Evolutionary conservation across 2,113 vertebrate genomes (phyloP).

Genomic region (Gulo gulo): DNA sequence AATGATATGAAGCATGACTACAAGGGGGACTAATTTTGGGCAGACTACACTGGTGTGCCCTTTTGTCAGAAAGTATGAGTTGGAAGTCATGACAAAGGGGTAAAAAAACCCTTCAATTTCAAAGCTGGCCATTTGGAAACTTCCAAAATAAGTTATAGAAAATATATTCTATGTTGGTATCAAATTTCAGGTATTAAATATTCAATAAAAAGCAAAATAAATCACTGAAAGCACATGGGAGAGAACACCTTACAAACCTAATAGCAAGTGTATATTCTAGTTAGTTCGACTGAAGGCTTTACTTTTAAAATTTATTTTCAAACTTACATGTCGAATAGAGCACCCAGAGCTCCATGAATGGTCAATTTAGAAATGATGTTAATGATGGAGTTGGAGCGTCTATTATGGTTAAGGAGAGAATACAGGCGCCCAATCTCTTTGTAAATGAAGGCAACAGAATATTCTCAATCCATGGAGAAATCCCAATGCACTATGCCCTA

Average conservation of each 20-base stretch:
- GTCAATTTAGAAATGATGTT: constrained; percentile 7
- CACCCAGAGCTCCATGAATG: not conserved
- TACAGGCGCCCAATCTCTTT: not conserved
- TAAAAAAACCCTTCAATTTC: constrained; percentile 28
- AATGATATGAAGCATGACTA: not conserved
- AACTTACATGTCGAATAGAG: constrained; percentile 24
- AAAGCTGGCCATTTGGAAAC: constrained; percentile 61
- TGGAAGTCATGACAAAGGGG: constrained; percentile 51
- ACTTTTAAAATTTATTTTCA: not conserved
- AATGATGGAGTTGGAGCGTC: not conserved
- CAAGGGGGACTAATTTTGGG: constrained; percentile 16
- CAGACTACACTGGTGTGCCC: not conserved
- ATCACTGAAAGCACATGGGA: not conserved
- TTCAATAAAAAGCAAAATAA: constrained; percentile 35
- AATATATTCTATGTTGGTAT: constrained; percentile 20
- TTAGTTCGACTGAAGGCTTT: not conserved
- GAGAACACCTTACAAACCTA: not conserved
- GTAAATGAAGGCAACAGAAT: not conserved
- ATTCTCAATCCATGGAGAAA: not conserved
- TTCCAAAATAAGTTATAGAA: constrained; percentile 44
- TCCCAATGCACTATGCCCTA: not conserved
- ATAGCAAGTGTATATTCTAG: not conserved
- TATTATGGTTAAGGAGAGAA: not conserved
- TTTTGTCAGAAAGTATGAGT: constrained; percentile 43
- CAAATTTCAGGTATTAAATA: constrained; percentile 8